Conservation (phyloP, 2,888 invertebrate genomes). For the Odontocerum albicorne region DNA sequence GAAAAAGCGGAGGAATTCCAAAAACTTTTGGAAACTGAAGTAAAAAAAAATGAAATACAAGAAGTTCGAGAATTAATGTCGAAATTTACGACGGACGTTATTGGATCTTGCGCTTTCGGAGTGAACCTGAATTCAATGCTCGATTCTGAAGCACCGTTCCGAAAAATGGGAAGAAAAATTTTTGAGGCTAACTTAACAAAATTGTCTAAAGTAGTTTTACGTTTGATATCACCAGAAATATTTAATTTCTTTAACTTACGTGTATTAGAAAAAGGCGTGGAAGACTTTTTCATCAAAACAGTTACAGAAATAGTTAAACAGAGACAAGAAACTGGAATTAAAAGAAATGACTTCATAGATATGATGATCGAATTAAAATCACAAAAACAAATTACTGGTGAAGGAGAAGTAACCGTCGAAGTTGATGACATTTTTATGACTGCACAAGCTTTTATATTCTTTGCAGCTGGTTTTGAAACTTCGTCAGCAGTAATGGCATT, state of each 20-base stretch:
- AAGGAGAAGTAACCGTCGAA: constrained; percentile 35
- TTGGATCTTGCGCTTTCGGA: constrained; percentile 41
- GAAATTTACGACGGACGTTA: constrained; percentile 34
- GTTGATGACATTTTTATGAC: constrained; percentile 44
- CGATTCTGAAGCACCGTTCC: constrained; percentile 23
- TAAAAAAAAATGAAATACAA: constrained; percentile 1
- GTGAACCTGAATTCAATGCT: constrained; percentile 26
- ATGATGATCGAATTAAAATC: constrained; percentile 27
- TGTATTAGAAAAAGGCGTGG: constrained; percentile 37
- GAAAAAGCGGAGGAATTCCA: constrained; percentile 42
- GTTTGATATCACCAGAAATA: constrained; percentile 9
- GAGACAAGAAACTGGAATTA: constrained; percentile 19
- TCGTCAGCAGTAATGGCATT: constrained; percentile 48
- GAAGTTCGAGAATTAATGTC: constrained; percentile 26
- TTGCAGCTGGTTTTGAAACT: constrained; percentile 51
- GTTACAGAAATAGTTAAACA: constrained; percentile 31
- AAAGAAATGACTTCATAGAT: constrained; percentile 30
- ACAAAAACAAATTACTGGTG: constrained; percentile 21
- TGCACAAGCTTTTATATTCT: constrained; percentile 51
- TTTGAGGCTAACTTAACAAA: constrained; percentile 5
- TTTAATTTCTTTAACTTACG: constrained; percentile 17
- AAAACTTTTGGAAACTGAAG: constrained; percentile 35
- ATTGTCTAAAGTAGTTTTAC: constrained; percentile 18
- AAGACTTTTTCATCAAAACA: constrained; percentile 33
- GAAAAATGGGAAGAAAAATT: constrained; percentile 26